phyloP scores from a whole-genome alignment of 2,888 invertebrate species.

The Lamellibrachia columna region DNA sequence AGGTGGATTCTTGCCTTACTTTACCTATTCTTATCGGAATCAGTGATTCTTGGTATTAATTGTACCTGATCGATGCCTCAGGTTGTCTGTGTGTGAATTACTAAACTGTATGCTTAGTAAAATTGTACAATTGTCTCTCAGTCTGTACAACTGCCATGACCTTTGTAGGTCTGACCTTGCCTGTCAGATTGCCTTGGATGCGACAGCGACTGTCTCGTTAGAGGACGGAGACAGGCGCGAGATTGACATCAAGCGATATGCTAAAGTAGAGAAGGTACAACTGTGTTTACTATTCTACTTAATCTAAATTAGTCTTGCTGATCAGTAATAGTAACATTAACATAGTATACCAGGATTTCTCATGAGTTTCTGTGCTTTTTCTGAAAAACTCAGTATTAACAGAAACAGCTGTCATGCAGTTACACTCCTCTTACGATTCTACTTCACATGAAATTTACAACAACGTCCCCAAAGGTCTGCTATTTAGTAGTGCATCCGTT shows the following conservation, averaged over 20 bases:
- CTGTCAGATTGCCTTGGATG: slow-evolving; percentile 93
- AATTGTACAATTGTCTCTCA: too few relatives aligned
- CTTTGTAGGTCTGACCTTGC: slow-evolving; percentile 80
- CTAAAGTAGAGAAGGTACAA: slow-evolving; percentile 79
- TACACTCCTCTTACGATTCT: not conserved
- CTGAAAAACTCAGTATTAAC: not conserved
- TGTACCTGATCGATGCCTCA: too few relatives aligned
- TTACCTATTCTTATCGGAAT: too few relatives aligned
- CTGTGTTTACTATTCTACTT: not conserved
- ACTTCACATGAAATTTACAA: not conserved
- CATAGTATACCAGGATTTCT: not conserved
- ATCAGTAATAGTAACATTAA: too few relatives aligned
- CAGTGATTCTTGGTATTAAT: too few relatives aligned
- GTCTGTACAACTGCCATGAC: not conserved
- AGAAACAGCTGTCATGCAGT: not conserved
- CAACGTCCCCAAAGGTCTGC: not conserved
- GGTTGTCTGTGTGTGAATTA: too few relatives aligned
- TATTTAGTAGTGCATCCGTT: not conserved
- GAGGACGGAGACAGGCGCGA: slow-evolving; percentile 87
- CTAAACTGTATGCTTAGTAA: too few relatives aligned
- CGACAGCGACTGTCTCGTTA: slow-evolving; percentile 88
- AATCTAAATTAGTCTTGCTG: not conserved
- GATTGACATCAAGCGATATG: slow-evolving; percentile 98
- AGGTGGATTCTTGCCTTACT: too few relatives aligned
- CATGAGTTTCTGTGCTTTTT: not conserved